These are phyloP conservation scores for Rhodeus uyekii DNA, from an alignment of 2,797 vertebrate genomes.

Conservation along the genomic window DNA sequence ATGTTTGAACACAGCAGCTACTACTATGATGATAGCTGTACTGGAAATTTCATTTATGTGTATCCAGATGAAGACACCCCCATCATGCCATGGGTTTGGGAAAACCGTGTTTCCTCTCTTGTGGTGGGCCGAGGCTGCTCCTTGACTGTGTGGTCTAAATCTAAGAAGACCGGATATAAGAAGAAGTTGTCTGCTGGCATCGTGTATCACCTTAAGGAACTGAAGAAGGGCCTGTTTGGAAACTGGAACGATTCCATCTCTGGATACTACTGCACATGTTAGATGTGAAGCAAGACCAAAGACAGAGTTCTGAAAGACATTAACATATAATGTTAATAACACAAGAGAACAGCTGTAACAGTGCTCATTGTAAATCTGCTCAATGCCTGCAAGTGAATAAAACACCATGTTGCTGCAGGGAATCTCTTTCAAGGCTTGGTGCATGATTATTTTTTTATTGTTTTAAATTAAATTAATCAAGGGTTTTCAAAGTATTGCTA, in stretches of 20 bases:
- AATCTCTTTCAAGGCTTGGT: not conserved
- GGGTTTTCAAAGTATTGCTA: not conserved
- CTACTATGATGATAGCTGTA: conserved; percentile 77
- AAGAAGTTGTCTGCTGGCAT: conserved; percentile 53
- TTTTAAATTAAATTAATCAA: not conserved
- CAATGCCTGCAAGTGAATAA: not conserved
- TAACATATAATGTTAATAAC: not conserved
- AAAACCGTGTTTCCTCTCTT: conserved; percentile 66
- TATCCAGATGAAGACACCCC: conserved; percentile 61
- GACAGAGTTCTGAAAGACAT: conserved; percentile 24
- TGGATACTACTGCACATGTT: conserved; percentile 73
- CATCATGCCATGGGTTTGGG: conserved; percentile 65
- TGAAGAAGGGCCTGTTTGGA: conserved; percentile 62
- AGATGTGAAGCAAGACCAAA: not conserved
- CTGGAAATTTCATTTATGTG: conserved; percentile 53
- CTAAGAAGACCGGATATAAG: conserved; percentile 62
- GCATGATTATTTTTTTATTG: not conserved
- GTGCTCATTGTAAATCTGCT: conserved; percentile 6
- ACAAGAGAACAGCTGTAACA: conserved; percentile 11
- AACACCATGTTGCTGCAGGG: not conserved
- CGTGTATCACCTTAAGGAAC: conserved; percentile 73
- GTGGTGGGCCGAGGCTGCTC: conserved; percentile 73
- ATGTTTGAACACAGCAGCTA: conserved; percentile 70
- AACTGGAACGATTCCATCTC: conserved; percentile 75
- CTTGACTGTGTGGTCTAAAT: conserved; percentile 70